Base-by-base conservation (phyloP, 2,113 vertebrate species). In the Petromus typicus region DNA sequence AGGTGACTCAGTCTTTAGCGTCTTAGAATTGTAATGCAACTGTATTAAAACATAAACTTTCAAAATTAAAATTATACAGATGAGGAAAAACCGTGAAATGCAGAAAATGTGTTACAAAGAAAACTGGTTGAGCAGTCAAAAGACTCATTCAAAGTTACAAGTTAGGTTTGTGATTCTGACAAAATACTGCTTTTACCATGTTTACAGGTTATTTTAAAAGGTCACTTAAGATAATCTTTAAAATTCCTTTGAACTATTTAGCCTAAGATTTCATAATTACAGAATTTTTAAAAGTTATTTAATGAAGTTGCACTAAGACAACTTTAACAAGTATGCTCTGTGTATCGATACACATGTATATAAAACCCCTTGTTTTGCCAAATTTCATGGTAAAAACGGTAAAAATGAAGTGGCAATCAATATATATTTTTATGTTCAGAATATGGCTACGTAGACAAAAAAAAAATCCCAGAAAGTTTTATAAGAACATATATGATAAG, bases 11-110 rank as follows among this genome's bases (percentile, higher is more conserved):
- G 99, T 99, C 99, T 99, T 99, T 95, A 99, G 98, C 37, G 99
- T 99, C 98, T 99, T 99, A 73, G 99, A 99, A 97, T 99, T 99
- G 98, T 99, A 99, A 98, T 99, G 99, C 95, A 99, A 97, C 99
- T 99, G 98, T 83, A 98, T 97, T 88, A n/a, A 89, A 97, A 97
- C 90, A 94, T 69, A 91, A 84, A 71, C 64, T 92, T 96, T 64
- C 17, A 84, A 94, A 96, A 71, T 92, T 91, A 92, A 89, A 89
- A 82, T 32, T 40, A 75, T 56, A 14, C 66, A 91, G 27, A 73
- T 22, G 25, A 95, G 54, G 32, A 92, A 92, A 87, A 71, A 61
- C 11, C 7, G 84, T 78, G 78, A 89, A 80, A 48, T 76, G 6
- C 0, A 91, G 51, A 43, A 64, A 69, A 67, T 32, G 13, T 43